Evolutionary conservation across 2,113 vertebrate species (phyloP).

Genomic region (Ptychochromis oligacanthus): DNA sequence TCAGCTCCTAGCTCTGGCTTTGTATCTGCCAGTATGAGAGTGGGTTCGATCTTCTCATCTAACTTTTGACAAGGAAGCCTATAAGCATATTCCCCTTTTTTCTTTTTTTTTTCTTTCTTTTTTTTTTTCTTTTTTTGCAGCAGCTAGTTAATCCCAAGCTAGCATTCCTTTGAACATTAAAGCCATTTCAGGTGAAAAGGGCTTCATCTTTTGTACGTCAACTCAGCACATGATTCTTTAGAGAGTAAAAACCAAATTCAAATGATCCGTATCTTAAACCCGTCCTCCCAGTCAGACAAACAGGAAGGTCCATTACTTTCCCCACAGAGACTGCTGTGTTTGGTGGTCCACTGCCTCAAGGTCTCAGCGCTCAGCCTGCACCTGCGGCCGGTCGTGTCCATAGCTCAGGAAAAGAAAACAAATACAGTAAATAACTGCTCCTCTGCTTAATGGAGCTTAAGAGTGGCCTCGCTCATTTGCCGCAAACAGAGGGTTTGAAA

Average conservation of each 20-base stretch:
- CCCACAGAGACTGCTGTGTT: conserved; percentile 40
- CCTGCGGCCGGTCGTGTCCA: conserved; percentile 41
- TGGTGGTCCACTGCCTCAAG: conserved; percentile 43
- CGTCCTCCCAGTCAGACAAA: neutral
- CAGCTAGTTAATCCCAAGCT: neutral
- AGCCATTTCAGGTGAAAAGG: neutral
- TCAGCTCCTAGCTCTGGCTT: neutral
- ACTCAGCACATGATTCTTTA: neutral
- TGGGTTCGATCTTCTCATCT: neutral
- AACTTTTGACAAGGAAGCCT: neutral
- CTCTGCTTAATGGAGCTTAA: conserved; percentile 66
- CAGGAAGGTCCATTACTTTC: conserved; percentile 30
- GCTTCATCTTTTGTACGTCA: conserved; percentile 2
- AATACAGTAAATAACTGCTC: conserved; percentile 46
- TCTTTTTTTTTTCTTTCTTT: no score
- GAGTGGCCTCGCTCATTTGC: conserved; percentile 45
- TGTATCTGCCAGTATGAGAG: neutral
- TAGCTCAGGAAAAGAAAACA: conserved; percentile 43
- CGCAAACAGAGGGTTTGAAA: conserved; percentile 35
- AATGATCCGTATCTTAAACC: conserved; percentile 25
- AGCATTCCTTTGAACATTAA: neutral
- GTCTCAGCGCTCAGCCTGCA: conserved; percentile 44
- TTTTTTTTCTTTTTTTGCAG: no score
- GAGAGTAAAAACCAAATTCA: conserved; percentile 11
- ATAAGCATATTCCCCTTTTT: neutral